Evolutionary conservation across 2,113 vertebrate species (phyloP).

Genomic region (Saccopteryx bilineata): DNA sequence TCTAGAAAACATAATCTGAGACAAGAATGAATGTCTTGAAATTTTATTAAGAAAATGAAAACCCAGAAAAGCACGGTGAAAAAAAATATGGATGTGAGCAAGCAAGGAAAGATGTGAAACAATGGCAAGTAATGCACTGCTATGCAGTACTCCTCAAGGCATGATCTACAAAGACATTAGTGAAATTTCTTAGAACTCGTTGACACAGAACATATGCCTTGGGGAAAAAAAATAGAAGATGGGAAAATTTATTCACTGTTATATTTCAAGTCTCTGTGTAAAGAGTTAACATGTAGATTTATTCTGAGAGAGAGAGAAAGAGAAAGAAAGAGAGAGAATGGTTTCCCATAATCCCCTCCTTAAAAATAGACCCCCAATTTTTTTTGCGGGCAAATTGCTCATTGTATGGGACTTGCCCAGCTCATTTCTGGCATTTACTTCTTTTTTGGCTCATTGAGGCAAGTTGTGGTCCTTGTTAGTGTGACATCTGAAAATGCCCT

Average conservation of each 20-base stretch:
- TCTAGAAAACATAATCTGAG: background rate
- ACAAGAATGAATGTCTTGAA: background rate
- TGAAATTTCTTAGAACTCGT: background rate
- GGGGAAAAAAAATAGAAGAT: background rate
- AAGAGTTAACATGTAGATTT: background rate
- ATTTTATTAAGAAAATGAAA: background rate
- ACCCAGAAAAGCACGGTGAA: background rate
- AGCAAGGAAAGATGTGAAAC: background rate
- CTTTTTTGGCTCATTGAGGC: background rate
- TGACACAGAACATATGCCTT: background rate
- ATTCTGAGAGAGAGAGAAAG: background rate
- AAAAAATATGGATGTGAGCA: background rate
- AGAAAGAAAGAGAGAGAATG: background rate
- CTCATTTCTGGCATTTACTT: background rate
- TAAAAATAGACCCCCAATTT: background rate
- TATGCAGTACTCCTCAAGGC: rapidly evolving
- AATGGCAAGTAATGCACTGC: background rate
- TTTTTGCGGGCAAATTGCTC: background rate
- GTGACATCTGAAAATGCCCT: background rate
- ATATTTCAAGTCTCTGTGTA: background rate
- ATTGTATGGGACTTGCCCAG: background rate
- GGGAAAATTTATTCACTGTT: background rate
- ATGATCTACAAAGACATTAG: background rate
- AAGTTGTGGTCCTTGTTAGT: background rate
- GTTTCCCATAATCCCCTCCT: background rate